These are phyloP conservation scores for Lottia scabra DNA, from an alignment of 2,888 invertebrate genomes.

Conservation along the genomic window DNA sequence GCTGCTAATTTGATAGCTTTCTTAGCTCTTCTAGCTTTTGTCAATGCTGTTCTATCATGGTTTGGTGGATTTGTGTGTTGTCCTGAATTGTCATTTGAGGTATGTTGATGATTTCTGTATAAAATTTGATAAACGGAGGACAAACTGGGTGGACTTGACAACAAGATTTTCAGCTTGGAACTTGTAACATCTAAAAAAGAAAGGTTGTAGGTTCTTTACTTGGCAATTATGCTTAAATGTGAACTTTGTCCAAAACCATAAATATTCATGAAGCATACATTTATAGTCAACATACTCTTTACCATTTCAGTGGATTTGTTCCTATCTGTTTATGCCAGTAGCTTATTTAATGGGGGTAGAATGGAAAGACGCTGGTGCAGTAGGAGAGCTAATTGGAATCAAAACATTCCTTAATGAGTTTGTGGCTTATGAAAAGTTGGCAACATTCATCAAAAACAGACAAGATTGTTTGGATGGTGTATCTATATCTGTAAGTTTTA, in stretches of 20 bases:
- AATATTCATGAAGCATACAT: too few relatives aligned
- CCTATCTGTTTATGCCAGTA: conserved; percentile 89
- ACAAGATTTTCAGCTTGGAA: too few relatives aligned
- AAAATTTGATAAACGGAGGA: neutral
- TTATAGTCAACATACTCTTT: neutral
- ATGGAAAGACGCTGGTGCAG: conserved; percentile 78
- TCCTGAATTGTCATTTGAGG: conserved; percentile 57
- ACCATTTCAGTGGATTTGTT: conserved; percentile 73
- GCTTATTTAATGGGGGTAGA: conserved; percentile 85
- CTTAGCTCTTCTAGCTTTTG: conserved; percentile 85
- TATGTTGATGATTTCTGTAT: conserved; percentile 37
- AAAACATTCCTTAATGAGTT: conserved; percentile 95
- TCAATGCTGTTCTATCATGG: conserved; percentile 86
- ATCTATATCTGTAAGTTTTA: conserved; percentile 50
- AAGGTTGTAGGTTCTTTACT: too few relatives aligned
- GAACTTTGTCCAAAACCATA: too few relatives aligned
- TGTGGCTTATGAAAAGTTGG: conserved; percentile 86
- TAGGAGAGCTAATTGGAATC: conserved; percentile 86
- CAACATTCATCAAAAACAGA: conserved; percentile 48
- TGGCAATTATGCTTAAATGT: too few relatives aligned
- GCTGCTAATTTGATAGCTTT: conserved; percentile 94
- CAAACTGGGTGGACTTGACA: too few relatives aligned
- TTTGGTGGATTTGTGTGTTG: conserved; percentile 74
- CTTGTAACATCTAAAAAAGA: too few relatives aligned
- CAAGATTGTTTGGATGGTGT: conserved; percentile 35